Evolutionary conservation across 92 coral and sea anemone genomes (phyloP), one percentile per base, ranked within the genome.

Genomic region (Muricea muricata): DNA sequence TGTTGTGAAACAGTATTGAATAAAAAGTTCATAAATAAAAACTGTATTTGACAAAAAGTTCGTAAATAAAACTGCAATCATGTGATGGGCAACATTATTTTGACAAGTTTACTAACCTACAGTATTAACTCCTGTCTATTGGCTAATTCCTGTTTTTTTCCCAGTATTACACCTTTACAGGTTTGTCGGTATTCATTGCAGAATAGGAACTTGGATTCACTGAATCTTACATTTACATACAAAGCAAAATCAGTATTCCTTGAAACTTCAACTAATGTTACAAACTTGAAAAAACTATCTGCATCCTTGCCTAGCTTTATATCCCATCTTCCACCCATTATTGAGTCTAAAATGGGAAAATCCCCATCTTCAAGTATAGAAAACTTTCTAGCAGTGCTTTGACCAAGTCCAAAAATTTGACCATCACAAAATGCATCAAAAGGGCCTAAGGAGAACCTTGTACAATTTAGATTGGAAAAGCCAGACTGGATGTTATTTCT

Each of bases 281-380:
- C 78, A 34, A 39, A 72, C 26, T 72, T 72, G 41, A 72, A 72
- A 45, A 72, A 72, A 28, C 78, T 72, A 72, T 45, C 55, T 39
- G 55, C 52, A 72, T 72, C 78, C 33, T 72, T 72, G 28, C 78
- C 78, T 13, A 26, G 54, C 25, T 45, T 72, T 0, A 72, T 20
- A 72, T 72, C 78, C 86, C 86, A 82, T 65, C 34, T 82, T 45
- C 86, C 86, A 46, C 56, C 70, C 86, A 69, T 82, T 68, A 82
- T 0, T 37, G 34, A 17, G 24, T 82, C 86, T 31, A 82, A 69
- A 32, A 68, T 47, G 50, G 56, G 32, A 82, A 82, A 82, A 42
- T 82, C 57, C 20, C 80, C 79, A 34, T 81, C 78, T 37, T 82
- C 79, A 68, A 82, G 79, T 69, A 48, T 29, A 34, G 79, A 68